Percentiles rank a stretch among this genome's conserved stretches.
Evolutionary conservation across 2,113 vertebrate species (phyloP).

Genomic region (Thymallus thymallus): DNA sequence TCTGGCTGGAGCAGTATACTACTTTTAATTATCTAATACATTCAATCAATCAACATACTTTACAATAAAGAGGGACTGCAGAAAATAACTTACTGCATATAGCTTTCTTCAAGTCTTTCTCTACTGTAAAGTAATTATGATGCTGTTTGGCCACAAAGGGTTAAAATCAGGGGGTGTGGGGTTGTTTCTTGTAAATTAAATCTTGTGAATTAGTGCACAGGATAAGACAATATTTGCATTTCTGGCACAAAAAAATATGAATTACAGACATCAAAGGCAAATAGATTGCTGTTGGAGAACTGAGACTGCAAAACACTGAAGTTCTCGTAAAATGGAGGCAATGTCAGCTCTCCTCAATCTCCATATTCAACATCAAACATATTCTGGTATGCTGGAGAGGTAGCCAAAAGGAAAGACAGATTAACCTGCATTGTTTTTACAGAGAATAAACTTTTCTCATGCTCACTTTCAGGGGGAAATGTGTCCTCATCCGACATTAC

Average conservation of each 20-base stretch:
- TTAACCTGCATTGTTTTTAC: slow-evolving; percentile 57
- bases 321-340: slow-evolving; percentile 45
- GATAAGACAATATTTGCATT: slow-evolving; percentile 17
- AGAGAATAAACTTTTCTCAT: slow-evolving; percentile 38
- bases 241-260: slow-evolving; percentile 48
- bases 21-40: no score
- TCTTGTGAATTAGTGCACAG: not conserved
- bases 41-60: no score
- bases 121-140: no score
- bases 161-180: not conserved
- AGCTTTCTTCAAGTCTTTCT: no score
- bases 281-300: slow-evolving; percentile 55
- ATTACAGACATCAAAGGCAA: slow-evolving; percentile 66
- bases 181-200: not conserved
- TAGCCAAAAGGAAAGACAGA: slow-evolving; percentile 41
- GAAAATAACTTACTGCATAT: no score
- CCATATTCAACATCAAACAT: slow-evolving; percentile 57
- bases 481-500: slow-evolving; percentile 20
- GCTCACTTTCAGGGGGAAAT: slow-evolving; percentile 41
- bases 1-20: no score
- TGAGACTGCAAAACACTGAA: slow-evolving; percentile 51
- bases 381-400: slow-evolving; percentile 26
- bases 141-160: not conserved
- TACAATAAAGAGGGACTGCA: no score
- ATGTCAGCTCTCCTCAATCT: slow-evolving; percentile 42